These are phyloP conservation scores for Rhynchopsitta pachyrhyncha DNA, from an alignment of 2,113 vertebrate genomes.

Conservation along the genomic window DNA sequence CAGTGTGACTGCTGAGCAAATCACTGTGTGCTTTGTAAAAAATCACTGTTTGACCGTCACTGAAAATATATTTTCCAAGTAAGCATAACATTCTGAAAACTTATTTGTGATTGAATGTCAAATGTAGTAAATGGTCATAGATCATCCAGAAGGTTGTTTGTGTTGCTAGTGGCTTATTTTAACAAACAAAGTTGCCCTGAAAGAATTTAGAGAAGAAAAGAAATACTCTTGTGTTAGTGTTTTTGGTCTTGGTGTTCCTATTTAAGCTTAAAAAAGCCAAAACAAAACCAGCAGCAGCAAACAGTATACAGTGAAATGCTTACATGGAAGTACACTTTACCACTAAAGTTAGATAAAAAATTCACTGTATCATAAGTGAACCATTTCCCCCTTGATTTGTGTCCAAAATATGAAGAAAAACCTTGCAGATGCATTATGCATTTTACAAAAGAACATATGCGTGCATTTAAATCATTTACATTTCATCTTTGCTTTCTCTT, in stretches of 20 bases:
- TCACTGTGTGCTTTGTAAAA: not conserved
- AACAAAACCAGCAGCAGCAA: not conserved
- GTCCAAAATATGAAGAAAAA: slow-evolving; percentile 61
- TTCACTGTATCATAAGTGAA: slow-evolving; percentile 46
- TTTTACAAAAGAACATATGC: slow-evolving; percentile 71
- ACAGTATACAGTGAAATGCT: not conserved
- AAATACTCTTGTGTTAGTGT: not conserved
- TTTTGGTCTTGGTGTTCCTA: not conserved
- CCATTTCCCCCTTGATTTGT: slow-evolving; percentile 65
- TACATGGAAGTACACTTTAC: not conserved
- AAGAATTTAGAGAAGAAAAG: not conserved
- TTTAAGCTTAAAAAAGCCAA: not conserved
- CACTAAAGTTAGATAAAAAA: slow-evolving; percentile 55
- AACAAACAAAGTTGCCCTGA: not conserved
- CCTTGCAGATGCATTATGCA: slow-evolving; percentile 63
- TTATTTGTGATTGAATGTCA: not conserved
- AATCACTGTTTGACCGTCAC: not conserved
- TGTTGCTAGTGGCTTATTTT: not conserved
- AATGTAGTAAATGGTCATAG: not conserved
- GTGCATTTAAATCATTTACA: slow-evolving; percentile 69
- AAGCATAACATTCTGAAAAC: not conserved
- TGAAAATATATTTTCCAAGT: not conserved
- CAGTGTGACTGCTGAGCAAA: not conserved
- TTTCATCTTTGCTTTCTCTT: slow-evolving; percentile 64
- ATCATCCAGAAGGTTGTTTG: not conserved